These are phyloP conservation scores for Meiosimyza platycephala DNA, from an alignment of 2,888 invertebrate species.

Conservation along the genomic window DNA sequence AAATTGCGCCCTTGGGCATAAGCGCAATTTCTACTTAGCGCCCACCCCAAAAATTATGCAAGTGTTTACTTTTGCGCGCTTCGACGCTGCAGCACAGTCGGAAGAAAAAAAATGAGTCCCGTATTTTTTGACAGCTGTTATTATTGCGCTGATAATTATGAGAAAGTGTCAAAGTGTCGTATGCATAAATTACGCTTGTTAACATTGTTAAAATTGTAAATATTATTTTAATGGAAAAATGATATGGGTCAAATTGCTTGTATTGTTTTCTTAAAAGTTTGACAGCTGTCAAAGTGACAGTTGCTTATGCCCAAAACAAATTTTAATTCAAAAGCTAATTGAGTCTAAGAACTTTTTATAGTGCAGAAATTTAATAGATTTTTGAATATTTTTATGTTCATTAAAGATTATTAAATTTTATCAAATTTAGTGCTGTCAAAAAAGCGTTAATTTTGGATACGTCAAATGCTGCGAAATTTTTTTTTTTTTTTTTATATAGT, in stretches of 20 bases:
- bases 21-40: conserved; percentile 28
- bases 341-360: background rate
- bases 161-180: conserved; percentile 19
- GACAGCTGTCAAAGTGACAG: conserved; percentile 42
- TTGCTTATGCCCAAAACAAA: conserved; percentile 36
- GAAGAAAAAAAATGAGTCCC: conserved; percentile 22
- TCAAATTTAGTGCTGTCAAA: too few relatives aligned
- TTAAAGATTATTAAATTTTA: too few relatives aligned
- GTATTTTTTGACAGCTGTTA: conserved; percentile 40
- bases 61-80: conserved; percentile 20
- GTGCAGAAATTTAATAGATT: background rate
- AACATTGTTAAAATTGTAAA: conserved; percentile 35
- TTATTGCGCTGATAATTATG: conserved; percentile 24
- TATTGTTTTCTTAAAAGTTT: conserved; percentile 34
- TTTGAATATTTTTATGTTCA: too few relatives aligned
- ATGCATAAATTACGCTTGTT: conserved; percentile 40
- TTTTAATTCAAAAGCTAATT: conserved; percentile 36
- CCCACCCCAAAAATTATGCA: conserved; percentile 46
- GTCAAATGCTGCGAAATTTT: too few relatives aligned
- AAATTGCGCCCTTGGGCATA: conserved; percentile 40
- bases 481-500: too few relatives aligned
- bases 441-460: too few relatives aligned
- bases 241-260: background rate
- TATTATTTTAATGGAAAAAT: conserved; percentile 11
- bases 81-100: background rate